These are phyloP conservation scores for Hesperia comma DNA, from an alignment of 2,888 invertebrate genomes.

Conservation along the genomic window DNA sequence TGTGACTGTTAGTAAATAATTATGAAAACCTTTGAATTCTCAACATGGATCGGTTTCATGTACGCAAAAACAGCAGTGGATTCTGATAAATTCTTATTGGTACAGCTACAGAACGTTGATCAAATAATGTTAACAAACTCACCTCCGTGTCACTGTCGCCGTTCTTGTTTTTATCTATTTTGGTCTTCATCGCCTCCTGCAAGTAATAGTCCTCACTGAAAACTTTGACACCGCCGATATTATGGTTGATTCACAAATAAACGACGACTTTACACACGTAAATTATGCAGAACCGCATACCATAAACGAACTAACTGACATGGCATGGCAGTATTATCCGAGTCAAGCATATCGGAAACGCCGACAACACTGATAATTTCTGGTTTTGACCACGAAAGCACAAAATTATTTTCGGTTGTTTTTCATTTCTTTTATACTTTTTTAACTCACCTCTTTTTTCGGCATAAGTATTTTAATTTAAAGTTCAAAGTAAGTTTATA, in stretches of 20 bases:
- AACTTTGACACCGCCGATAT: constrained; percentile 69
- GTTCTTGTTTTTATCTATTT: constrained; percentile 83
- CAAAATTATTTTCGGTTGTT: constrained; percentile 31
- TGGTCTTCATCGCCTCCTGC: constrained; percentile 84
- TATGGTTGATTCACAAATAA: constrained; percentile 60
- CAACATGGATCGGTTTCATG: not conserved
- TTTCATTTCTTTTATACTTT: constrained; percentile 37
- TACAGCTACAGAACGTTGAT: constrained; percentile 18
- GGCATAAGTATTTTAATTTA: constrained; percentile 51
- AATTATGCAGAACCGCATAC: constrained; percentile 75
- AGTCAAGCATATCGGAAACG: constrained; percentile 60
- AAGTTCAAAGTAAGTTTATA: constrained; percentile 51
- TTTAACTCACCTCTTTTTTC: constrained; percentile 66
- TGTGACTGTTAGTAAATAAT: not conserved
- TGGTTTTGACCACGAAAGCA: constrained; percentile 44
- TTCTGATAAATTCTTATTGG: constrained; percentile 22
- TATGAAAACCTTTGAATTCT: not conserved
- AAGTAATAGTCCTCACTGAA: constrained; percentile 68
- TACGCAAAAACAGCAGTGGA: not conserved
- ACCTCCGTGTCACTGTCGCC: constrained; percentile 84
- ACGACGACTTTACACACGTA: constrained; percentile 65
- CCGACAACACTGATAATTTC: constrained; percentile 59
- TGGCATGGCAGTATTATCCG: constrained; percentile 53
- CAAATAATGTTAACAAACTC: constrained; percentile 57
- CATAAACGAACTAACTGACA: constrained; percentile 76